Conservation (phyloP, 2,888 invertebrate genomes). For the Octonoba sinensis region DNA sequence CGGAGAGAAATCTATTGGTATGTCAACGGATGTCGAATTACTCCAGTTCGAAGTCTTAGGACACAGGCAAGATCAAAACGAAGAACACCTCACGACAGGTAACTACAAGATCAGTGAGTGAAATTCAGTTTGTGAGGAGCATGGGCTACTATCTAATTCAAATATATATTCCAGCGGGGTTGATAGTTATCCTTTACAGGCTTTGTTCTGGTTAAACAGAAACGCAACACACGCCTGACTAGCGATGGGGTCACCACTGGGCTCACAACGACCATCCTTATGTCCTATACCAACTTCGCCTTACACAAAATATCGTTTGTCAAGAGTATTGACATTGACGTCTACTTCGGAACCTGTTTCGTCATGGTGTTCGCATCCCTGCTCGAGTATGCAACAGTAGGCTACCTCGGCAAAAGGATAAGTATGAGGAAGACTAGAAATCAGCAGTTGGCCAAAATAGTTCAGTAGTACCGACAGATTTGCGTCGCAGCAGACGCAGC, state of each 20-base stretch:
- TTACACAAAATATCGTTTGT: slow-evolving; percentile 73
- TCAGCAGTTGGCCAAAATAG: slow-evolving; percentile 67
- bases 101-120: slow-evolving; percentile 96
- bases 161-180: slow-evolving; percentile 96
- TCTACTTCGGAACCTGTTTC: slow-evolving; percentile 73
- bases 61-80: slow-evolving; percentile 94
- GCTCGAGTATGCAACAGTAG: slow-evolving; percentile 70
- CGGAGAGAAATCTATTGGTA: slow-evolving; percentile 93
- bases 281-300: slow-evolving; percentile 68
- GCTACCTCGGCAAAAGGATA: slow-evolving; percentile 67
- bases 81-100: slow-evolving; percentile 88
- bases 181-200: slow-evolving; percentile 97
- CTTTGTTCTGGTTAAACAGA: slow-evolving; percentile 91
- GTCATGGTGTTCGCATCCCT: slow-evolving; percentile 73
- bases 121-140: slow-evolving; percentile 96
- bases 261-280: slow-evolving; percentile 78
- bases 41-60: slow-evolving; percentile 98
- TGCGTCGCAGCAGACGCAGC: slow-evolving; percentile 66
- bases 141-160: slow-evolving; percentile 99
- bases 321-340: slow-evolving; percentile 71
- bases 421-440: slow-evolving; percentile 66
- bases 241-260: slow-evolving; percentile 93
- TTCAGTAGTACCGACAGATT: slow-evolving; percentile 66
- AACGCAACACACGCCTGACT: slow-evolving; percentile 95
- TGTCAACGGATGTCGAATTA: slow-evolving; percentile 94